phyloP scores from a whole-genome alignment of 2,113 vertebrate genomes.

The Phalacrocorax carbo region DNA sequence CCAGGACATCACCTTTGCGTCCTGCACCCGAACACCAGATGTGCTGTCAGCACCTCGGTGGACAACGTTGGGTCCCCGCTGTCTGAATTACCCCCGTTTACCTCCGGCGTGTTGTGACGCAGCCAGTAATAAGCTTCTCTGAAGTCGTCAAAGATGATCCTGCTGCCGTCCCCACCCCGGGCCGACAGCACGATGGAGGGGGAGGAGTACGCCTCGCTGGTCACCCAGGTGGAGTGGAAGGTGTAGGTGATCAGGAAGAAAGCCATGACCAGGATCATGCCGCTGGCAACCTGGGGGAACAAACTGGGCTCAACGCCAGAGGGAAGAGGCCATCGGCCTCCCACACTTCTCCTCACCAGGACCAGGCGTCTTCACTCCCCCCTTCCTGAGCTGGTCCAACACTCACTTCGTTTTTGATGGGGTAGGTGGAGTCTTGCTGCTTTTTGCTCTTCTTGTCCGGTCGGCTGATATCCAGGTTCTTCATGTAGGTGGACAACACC shows the following conservation, averaged over 20 bases:
- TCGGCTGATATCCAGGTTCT: constrained; percentile 95
- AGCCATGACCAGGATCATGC: constrained; percentile 97
- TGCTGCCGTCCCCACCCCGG: constrained; percentile 91
- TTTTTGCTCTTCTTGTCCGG: constrained; percentile 96
- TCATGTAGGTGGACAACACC: constrained; percentile 97
- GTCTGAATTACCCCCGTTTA: not conserved
- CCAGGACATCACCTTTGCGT: constrained; percentile 99
- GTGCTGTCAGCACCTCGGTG: rapidly evolving
- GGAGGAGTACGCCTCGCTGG: constrained; percentile 97
- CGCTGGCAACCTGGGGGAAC: constrained; percentile 88
- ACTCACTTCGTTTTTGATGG: constrained; percentile 94
- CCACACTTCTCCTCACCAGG: rapidly evolving
- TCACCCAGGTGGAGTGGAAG: constrained; percentile 99
- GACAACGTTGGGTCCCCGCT: rapidly evolving
- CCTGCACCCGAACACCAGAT: constrained; percentile 63
- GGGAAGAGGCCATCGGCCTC: rapidly evolving
- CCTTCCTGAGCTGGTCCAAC: rapidly evolving
- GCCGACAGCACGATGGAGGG: constrained; percentile 97
- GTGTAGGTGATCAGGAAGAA: constrained; percentile 99
- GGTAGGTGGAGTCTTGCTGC: constrained; percentile 95
- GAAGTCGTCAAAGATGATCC: constrained; percentile 98
- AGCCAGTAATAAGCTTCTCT: constrained; percentile 99
- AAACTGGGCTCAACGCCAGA: rapidly evolving
- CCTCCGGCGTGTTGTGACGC: constrained; percentile 97
- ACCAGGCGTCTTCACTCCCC: rapidly evolving